Evolutionary conservation across 2,113 vertebrate genomes (phyloP).

Genomic region (Laterallus jamaicensis): DNA sequence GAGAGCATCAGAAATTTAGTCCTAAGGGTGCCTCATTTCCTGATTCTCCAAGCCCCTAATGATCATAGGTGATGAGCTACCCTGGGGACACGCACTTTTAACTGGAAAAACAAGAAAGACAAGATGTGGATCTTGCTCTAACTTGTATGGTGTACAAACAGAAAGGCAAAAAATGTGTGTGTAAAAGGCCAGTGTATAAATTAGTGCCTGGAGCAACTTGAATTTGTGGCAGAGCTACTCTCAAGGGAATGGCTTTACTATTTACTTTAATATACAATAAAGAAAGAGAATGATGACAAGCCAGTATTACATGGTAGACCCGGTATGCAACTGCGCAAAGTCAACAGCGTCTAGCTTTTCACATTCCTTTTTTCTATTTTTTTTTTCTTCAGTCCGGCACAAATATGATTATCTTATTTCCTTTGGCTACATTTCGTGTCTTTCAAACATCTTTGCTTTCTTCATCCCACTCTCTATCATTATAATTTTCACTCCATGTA

Average conservation of each 20-base stretch:
- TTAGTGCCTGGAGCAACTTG: conserved; percentile 48
- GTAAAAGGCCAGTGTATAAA: conserved; percentile 53
- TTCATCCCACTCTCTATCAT: neutral
- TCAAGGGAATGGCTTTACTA: conserved; percentile 55
- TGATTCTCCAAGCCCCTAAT: neutral
- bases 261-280: conserved; percentile 75
- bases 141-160: conserved; percentile 52
- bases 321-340: conserved; percentile 59
- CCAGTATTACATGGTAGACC: conserved; percentile 56
- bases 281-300: conserved; percentile 73
- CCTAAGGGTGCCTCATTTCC: conserved; percentile 20
- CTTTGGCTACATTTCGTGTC: conserved; percentile 8
- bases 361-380: conserved; percentile 2
- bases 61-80: conserved; percentile 29
- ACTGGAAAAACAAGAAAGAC: conserved; percentile 43
- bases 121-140: neutral
- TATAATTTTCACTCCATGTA: neutral
- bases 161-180: neutral
- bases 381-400: neutral
- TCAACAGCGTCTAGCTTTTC: conserved; percentile 36
- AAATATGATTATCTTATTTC: conserved; percentile 55
- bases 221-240: conserved; percentile 56
- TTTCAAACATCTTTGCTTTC: conserved; percentile 41
- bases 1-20: neutral
- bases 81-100: conserved; percentile 14